These are phyloP conservation scores for Bungarus multicinctus DNA, from an alignment of 2,113 vertebrate species.

Conservation along the genomic window DNA sequence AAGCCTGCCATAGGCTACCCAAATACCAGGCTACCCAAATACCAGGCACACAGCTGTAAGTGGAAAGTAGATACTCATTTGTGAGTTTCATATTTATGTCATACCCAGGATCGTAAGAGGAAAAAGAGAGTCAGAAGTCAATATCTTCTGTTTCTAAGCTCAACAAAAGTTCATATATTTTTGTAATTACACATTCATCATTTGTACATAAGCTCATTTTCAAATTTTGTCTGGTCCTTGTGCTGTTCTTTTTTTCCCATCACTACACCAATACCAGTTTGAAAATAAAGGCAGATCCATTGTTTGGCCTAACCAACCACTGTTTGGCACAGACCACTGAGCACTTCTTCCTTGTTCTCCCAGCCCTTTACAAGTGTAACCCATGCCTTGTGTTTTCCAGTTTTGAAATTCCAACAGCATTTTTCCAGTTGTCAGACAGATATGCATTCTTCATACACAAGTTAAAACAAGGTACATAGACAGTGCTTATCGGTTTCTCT, in stretches of 20 bases:
- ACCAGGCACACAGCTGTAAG: not conserved
- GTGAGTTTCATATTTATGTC: not conserved
- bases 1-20: not conserved
- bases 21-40: not conserved
- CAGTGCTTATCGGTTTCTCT: not conserved
- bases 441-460: not conserved
- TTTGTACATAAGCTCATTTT: too few relatives aligned
- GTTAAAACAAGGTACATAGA: not conserved
- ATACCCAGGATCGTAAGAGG: not conserved
- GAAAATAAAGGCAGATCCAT: not conserved
- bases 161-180: too few relatives aligned
- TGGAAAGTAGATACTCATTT: not conserved
- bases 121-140: too few relatives aligned
- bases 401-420: not conserved
- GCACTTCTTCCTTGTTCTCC: too few relatives aligned
- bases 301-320: not conserved
- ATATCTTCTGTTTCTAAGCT: too few relatives aligned
- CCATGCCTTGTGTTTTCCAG: not conserved
- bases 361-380: not conserved
- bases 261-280: not conserved
- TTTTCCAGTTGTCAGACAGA: not conserved
- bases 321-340: too few relatives aligned
- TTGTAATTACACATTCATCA: too few relatives aligned
- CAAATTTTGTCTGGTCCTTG: too few relatives aligned
- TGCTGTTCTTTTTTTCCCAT: not conserved